Evolutionary conservation across 37 sponge, comb jelly and placozoan genomes (phyloP).

Genomic region (Corticium candelabrum): DNA sequence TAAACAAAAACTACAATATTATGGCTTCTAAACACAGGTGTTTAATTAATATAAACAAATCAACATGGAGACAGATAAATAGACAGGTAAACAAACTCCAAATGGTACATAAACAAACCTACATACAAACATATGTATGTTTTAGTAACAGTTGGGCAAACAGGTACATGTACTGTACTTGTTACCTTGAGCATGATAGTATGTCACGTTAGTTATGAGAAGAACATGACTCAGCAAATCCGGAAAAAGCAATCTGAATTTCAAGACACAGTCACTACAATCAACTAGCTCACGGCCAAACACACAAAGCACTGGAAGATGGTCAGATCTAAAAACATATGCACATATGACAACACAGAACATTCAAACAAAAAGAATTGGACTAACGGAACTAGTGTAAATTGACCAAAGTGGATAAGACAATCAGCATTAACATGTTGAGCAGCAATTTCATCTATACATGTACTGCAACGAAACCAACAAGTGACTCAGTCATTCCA

Average conservation of each 20-base stretch:
- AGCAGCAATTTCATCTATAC: conserved; percentile 91
- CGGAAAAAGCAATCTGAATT: conserved; percentile 35
- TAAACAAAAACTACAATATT: too few species aligned
- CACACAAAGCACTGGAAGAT: conserved; percentile 69
- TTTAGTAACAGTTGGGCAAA: neutral
- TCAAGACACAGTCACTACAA: conserved; percentile 24
- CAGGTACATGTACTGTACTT: neutral
- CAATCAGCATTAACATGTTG: conserved; percentile 58
- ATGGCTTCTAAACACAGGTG: too few species aligned
- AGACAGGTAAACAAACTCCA: too few species aligned
- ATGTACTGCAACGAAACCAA: conserved; percentile 53
- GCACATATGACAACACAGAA: conserved; percentile 5
- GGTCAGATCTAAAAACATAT: conserved; percentile 14
- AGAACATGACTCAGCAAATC: conserved; percentile 3
- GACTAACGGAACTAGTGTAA: neutral
- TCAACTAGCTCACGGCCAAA: conserved; percentile 63
- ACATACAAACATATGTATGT: neutral
- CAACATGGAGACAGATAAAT: too few species aligned
- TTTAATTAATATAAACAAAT: too few species aligned
- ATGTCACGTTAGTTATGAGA: neutral
- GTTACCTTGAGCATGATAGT: neutral
- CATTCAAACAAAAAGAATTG: neutral
- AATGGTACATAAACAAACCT: neutral
- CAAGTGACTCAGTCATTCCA: too few species aligned
- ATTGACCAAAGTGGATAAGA: conserved; percentile 87